phyloP scores from a whole-genome alignment of 2,888 invertebrate species.

The Odontothrips loti region DNA sequence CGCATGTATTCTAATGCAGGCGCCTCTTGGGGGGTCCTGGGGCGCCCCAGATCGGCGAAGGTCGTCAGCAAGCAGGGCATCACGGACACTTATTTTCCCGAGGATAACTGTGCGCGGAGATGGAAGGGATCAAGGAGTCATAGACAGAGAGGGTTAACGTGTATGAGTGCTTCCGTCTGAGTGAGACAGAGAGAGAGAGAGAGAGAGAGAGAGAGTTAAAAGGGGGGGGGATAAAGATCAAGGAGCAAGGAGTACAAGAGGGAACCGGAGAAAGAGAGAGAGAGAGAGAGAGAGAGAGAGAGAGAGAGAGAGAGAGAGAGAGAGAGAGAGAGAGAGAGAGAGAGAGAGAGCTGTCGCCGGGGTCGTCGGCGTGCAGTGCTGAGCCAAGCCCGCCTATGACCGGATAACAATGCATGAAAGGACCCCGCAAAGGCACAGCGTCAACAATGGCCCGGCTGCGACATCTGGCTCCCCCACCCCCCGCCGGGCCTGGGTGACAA shows the following conservation, averaged over 20 bases:
- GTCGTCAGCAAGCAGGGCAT: too few species aligned
- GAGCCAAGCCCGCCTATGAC: not conserved
- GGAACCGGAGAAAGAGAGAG: not conserved
- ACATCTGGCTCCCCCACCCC: constrained; percentile 6
- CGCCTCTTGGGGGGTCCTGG: too few species aligned
- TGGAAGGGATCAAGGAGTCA: too few species aligned
- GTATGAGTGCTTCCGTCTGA: too few species aligned
- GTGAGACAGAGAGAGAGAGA: not conserved
- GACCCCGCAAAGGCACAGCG: not conserved
- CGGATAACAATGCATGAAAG: constrained; percentile 7
- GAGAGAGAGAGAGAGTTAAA: not conserved
- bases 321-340: not conserved
- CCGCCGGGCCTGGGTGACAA: not conserved
- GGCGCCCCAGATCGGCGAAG: too few species aligned
- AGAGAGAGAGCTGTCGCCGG: not conserved
- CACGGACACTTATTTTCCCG: too few species aligned
- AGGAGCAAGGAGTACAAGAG: not conserved
- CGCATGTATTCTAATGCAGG: too few species aligned
- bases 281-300: not conserved
- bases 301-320: not conserved
- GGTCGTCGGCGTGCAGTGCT: not conserved
- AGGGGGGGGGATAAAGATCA: not conserved
- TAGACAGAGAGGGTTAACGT: too few species aligned
- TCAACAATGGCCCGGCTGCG: not conserved
- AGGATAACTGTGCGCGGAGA: too few species aligned